Base-by-base conservation (phyloP, 2,797 vertebrate genomes). In the Synaphobranchus kaupii region DNA sequence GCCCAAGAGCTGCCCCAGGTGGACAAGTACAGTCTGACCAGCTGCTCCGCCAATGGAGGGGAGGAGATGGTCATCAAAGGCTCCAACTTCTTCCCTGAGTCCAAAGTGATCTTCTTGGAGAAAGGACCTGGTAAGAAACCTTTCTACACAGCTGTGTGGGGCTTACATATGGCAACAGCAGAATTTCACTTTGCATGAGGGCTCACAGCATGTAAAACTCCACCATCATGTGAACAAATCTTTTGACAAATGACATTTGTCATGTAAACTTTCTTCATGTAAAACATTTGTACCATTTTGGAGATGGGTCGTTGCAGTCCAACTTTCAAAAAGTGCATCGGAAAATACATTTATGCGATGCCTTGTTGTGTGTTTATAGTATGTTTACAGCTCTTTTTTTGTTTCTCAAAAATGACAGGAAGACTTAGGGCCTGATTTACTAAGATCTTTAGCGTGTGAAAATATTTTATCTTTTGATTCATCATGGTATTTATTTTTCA, bases 1-100 rank as follows among this genome's bases (percentile, higher is more conserved):
- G 99, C 99, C 80, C 99, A 99, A 92, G 99, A 99, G 93, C 97
- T 99, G 91, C 99, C 98, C 91, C 98, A 99, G 94, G 98, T 99
- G 89, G 98, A 99, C 92, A 99, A 98, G 91, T 98, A 97, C 94
- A 98, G 96, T 94, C 95, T 98, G 95, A 98, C 95, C 94, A 98
- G 97, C 91, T 99, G 97, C 93, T 95, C 97, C 44, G 97, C 98
- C 90, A 97, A 95, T 66, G 98, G 99, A 93, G 98, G 98, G 92
- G 97, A 98, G 89, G 97, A 99, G 94, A 97, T 99, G 97, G 93
- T 97, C 91, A 97, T 99, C 94, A 98, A 95, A 39, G 98, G 99
- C 91, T 98, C 97, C 89, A 99, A 99, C 95, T 98, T 99, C 94
- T 97, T 98, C 94, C 97, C 98, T n/a, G 99, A 99, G 95, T 99